Conservation (phyloP, 1,140 invertebrate species). For the Drosophila nigrodunni region DNA sequence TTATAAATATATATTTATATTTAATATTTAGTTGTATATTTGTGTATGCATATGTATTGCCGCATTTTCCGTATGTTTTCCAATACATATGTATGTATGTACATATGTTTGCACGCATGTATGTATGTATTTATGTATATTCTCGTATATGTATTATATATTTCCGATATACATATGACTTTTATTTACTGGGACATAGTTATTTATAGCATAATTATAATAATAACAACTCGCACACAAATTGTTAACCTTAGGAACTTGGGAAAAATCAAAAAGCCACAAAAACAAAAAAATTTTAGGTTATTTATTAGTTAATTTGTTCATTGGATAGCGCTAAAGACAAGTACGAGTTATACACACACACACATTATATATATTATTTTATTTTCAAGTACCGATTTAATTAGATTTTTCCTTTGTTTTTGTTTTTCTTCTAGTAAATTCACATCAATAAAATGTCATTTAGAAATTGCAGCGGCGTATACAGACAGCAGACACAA, state of each 20-base stretch:
- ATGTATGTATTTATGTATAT: conserved; percentile 20
- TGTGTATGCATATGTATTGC: conserved; percentile 18
- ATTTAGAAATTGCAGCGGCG: conserved; percentile 38
- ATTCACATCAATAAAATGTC: conserved; percentile 47
- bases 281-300: not conserved
- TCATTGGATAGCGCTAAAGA: not conserved
- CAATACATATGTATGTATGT: conserved; percentile 10
- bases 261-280: conserved; percentile 15
- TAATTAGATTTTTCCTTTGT: conserved; percentile 7
- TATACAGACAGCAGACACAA: conserved; percentile 48
- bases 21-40: conserved; percentile 40
- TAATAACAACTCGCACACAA: conserved; percentile 5
- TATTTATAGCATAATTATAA: conserved; percentile 4
- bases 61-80: conserved; percentile 10
- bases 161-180: conserved; percentile 24
- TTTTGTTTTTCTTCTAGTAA: conserved; percentile 21
- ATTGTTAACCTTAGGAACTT: conserved; percentile 27
- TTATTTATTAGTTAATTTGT: not conserved
- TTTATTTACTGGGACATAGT: not conserved
- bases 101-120: not conserved
- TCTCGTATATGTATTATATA: conserved; percentile 19
- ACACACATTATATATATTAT: conserved; percentile 17
- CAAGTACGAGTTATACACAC: conserved; percentile 16
- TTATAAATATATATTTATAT: conserved; percentile 45
- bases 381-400: conserved; percentile 13